A percentile compares a stretch with the other conserved stretches of the same genome.
These are phyloP conservation scores for Glomeris maerens DNA, from an alignment of 1,140 invertebrate genomes.

Conservation along the genomic window DNA sequence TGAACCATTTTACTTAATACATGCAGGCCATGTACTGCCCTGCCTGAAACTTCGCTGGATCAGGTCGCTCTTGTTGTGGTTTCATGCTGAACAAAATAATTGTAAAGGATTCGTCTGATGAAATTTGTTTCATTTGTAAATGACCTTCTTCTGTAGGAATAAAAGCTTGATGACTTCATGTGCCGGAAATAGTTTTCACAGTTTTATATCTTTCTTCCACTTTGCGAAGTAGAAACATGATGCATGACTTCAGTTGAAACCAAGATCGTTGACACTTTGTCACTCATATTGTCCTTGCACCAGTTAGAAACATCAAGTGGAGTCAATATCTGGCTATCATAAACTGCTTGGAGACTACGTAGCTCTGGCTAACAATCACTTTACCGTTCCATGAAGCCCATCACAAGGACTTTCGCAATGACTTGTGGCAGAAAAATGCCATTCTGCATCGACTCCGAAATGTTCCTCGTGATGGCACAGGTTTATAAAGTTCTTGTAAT, in stretches of 20 bases:
- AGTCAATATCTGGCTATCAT: background rate
- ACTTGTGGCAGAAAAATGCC: constrained; percentile 25
- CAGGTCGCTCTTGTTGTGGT: background rate
- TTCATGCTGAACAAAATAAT: background rate
- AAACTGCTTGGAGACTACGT: constrained; percentile 8
- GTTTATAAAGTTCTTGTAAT: too few species aligned
- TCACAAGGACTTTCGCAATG: constrained; percentile 24
- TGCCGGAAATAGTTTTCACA: background rate
- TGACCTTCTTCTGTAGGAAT: background rate
- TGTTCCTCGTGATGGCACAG: constrained; percentile 21
- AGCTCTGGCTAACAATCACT: constrained; percentile 10
- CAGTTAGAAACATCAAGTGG: constrained; percentile 1
- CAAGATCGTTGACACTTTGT: background rate
- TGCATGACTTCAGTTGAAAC: background rate
- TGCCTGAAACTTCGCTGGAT: background rate
- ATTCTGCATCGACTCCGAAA: constrained; percentile 19
- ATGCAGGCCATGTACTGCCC: background rate
- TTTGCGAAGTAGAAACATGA: background rate
- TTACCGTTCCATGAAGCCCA: constrained; percentile 22
- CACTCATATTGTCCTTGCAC: background rate
- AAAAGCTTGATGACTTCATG: background rate
- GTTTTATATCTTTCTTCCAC: background rate
- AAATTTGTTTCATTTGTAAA: background rate
- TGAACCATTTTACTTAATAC: constrained; percentile 1
- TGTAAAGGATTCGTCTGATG: background rate